These are phyloP conservation scores for Clarias magur DNA, from an alignment of 2,113 vertebrate genomes.

Conservation along the genomic window DNA sequence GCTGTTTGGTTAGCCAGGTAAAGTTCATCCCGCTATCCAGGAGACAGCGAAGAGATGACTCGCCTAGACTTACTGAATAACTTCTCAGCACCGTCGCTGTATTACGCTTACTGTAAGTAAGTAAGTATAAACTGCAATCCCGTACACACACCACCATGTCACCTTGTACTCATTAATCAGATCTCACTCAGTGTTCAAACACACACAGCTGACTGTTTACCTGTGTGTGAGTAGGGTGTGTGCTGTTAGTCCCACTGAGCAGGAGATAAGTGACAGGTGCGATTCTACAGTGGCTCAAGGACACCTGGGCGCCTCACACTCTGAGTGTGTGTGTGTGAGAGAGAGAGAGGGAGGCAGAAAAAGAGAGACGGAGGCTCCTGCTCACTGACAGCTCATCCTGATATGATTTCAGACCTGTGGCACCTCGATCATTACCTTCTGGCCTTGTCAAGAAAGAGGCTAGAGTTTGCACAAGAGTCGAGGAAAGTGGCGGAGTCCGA, in stretches of 20 bases:
- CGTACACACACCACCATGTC: background rate
- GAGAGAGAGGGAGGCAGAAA: constrained; percentile 64
- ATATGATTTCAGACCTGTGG: constrained; percentile 91
- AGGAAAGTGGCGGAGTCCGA: constrained; percentile 39
- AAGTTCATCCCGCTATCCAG: background rate
- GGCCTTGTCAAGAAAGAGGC: constrained; percentile 82
- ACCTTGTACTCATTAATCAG: constrained; percentile 26
- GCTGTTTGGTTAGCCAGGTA: background rate
- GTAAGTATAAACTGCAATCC: background rate
- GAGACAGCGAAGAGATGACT: background rate
- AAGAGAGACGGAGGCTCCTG: constrained; percentile 80
- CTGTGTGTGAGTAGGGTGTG: constrained; percentile 51
- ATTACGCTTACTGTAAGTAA: background rate
- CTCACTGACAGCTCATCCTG: constrained; percentile 96
- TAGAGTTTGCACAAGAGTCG: constrained; percentile 63
- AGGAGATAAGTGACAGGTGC: constrained; percentile 68
- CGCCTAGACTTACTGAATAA: background rate
- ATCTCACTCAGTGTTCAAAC: constrained; percentile 3
- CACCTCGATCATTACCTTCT: constrained; percentile 95
- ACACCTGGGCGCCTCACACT: constrained; percentile 57
- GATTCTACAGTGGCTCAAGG: constrained; percentile 62
- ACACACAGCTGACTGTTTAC: background rate
- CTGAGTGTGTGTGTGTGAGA: constrained; percentile 56
- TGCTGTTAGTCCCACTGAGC: constrained; percentile 58
- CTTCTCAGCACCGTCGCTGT: background rate